Evolutionary conservation across 2,113 vertebrate species (phyloP), one percentile per base, ranked within the genome.

Genomic region (Pampusana beccarii): DNA sequence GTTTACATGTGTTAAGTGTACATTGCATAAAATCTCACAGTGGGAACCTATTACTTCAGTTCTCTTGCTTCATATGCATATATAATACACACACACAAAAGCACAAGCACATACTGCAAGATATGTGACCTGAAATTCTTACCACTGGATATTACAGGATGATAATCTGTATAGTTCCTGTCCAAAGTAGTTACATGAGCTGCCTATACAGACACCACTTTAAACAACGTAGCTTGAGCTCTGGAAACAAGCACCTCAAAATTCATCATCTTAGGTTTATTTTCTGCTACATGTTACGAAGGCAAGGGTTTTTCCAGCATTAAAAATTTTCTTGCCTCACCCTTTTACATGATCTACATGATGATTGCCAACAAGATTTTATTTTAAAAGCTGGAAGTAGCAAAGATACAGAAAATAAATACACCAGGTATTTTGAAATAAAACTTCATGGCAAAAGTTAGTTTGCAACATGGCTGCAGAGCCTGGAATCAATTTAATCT

Each of bases 401-500:
- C 6, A 72, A 85, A 90, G 23, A 56, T n/a, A 62, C 5, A 62
- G 17, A 71, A 84, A 91, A 81, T 25, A 87, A 92, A 66, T n/a
- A 71, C 3, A 75, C 1, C 17, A 51, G 10, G 2, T 65, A 83
- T 40, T 88, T 92, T 58, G 36, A 86, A 91, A 50, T 33, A 60
- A 72, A 75, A 58, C 4, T n/a, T 75, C 33, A 28, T 11, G 5
- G 24, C 13, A 74, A 74, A 88, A 78, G 54, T 58, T 58, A 77
- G 26, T n/a, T 82, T 80, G 62, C 40, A 83, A 86, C 57, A 86
- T 0, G 8, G 36, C 71, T 88, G 28, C 40, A 80, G 44, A 90
- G 31, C 50, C 85, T 93, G 94, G 58, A 95, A 90, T 80, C 71
- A 92, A 88, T 94, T 62, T 74, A 46, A 73, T 29, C 40, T 7